phyloP scores from a whole-genome alignment of 2,113 vertebrate genomes.

The Microtus montanus region DNA sequence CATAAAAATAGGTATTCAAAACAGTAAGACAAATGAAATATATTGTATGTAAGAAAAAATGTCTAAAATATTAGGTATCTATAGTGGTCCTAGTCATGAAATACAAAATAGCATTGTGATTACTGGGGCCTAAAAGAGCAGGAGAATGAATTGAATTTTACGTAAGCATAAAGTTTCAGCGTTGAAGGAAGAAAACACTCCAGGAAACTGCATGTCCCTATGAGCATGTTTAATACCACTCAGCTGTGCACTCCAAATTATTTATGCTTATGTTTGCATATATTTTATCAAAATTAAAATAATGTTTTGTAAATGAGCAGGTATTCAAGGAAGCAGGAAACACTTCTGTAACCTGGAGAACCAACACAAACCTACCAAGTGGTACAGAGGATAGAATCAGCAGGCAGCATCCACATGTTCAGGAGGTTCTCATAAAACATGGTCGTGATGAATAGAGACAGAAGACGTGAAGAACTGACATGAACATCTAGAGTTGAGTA shows the following conservation, averaged over 20 bases:
- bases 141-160: background rate
- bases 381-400: background rate
- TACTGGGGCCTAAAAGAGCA: background rate
- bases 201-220: background rate
- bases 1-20: background rate
- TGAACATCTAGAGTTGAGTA: background rate
- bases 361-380: background rate
- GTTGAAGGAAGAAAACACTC: background rate
- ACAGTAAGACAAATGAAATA: background rate
- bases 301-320: background rate
- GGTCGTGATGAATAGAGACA: background rate
- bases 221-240: too few relatives aligned
- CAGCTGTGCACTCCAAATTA: background rate
- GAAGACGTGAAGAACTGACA: background rate
- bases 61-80: background rate
- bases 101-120: background rate
- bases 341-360: background rate
- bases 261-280: background rate
- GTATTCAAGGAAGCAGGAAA: background rate
- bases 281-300: background rate
- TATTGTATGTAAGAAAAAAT: background rate
- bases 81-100: background rate
- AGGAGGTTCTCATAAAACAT: too few relatives aligned
- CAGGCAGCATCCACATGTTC: background rate
- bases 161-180: background rate